These are phyloP conservation scores for Spilarctia lutea DNA, from an alignment of 2,888 invertebrate species.

Conservation along the genomic window DNA sequence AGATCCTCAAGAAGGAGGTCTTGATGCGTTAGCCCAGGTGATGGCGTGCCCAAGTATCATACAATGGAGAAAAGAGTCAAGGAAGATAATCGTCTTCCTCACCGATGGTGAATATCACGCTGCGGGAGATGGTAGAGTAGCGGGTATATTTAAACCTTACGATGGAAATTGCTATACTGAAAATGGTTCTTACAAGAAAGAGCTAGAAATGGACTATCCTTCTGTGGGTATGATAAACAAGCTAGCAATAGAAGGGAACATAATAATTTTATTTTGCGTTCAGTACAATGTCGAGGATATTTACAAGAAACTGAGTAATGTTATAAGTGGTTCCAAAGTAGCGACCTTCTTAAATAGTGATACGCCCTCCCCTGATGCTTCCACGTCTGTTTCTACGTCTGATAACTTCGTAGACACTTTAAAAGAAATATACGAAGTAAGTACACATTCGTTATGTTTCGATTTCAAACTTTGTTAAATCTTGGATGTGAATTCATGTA, in stretches of 20 bases:
- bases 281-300: conserved; percentile 2
- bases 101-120: conserved; percentile 92
- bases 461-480: not conserved
- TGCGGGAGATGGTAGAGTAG: conserved; percentile 92
- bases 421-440: conserved; percentile 66
- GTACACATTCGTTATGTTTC: conserved; percentile 1
- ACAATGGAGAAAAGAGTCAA: conserved; percentile 92
- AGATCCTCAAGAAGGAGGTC: conserved; percentile 93
- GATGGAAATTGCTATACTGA: conserved; percentile 90
- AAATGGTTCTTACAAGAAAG: conserved; percentile 84
- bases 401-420: conserved; percentile 47
- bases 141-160: conserved; percentile 90
- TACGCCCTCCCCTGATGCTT: conserved; percentile 1
- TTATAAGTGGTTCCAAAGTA: conserved; percentile 59
- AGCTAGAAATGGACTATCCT: conserved; percentile 91
- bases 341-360: conserved; percentile 2
- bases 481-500: not conserved
- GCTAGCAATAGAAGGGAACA: conserved; percentile 61
- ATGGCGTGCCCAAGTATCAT: conserved; percentile 89
- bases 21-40: conserved; percentile 94
- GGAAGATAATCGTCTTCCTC: conserved; percentile 92
- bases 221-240: conserved; percentile 90
- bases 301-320: conserved; percentile 53
- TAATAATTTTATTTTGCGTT: conserved; percentile 64
- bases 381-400: conserved; percentile 12